These are phyloP conservation scores for Luidia sarsii DNA, from an alignment of 53 echinoderm and acorn worm species.

Conservation along the genomic window DNA sequence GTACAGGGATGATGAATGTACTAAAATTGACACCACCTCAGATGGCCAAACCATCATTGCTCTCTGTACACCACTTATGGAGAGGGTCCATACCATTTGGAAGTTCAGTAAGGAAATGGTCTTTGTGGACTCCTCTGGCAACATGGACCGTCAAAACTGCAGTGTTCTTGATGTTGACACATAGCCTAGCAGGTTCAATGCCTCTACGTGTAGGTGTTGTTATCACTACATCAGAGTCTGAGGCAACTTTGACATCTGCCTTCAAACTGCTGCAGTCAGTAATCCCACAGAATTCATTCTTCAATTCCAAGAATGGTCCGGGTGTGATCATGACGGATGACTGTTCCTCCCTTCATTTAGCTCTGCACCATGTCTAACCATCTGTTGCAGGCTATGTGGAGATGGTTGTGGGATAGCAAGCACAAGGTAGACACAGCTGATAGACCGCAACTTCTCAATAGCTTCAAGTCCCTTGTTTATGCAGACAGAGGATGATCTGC, in stretches of 20 bases:
- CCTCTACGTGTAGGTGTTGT: conserved; percentile 31
- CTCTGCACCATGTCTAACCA: conserved; percentile 44
- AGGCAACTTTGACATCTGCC: conserved; percentile 30
- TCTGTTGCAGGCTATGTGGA: conserved; percentile 61
- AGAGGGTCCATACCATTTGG: conserved; percentile 41
- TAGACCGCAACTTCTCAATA: conserved; percentile 23
- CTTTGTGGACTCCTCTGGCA: conserved; percentile 33
- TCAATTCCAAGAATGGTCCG: conserved; percentile 10
- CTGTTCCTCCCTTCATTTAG: conserved; percentile 28
- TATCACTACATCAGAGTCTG: conserved; percentile 38
- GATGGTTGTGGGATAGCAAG: conserved; percentile 64
- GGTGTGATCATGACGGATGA: conserved; percentile 65
- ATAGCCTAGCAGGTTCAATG: conserved; percentile 44
- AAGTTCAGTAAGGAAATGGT: conserved; percentile 31
- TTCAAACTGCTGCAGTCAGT: conserved; percentile 43
- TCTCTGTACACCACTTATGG: conserved; percentile 60
- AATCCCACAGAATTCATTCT: conserved; percentile 40
- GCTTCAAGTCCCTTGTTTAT: conserved; percentile 35
- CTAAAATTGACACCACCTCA: conserved; percentile 29
- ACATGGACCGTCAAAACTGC: conserved; percentile 25
- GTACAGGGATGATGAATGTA: conserved; percentile 17
- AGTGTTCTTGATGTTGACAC: conserved; percentile 55
- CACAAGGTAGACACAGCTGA: conserved; percentile 42
- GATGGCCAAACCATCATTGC: conserved; percentile 53
- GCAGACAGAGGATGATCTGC: too few species aligned